Evolutionary conservation across 2,113 vertebrate genomes (phyloP).

Genomic region (Rynchops niger): DNA sequence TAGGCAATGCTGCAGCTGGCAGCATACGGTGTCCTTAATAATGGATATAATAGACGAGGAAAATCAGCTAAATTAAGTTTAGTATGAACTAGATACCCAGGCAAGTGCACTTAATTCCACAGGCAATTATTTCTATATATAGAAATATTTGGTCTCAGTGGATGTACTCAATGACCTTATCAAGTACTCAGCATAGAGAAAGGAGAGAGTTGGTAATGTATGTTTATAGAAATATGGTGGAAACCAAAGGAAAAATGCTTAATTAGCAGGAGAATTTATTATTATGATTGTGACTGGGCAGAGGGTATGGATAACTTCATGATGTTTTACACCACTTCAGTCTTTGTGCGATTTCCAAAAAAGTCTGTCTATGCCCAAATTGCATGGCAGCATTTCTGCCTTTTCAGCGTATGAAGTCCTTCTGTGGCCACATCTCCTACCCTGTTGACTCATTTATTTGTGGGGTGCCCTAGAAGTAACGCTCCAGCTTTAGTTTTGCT

Average conservation of each 20-base stretch:
- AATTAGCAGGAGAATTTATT: background rate
- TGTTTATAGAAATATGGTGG: background rate
- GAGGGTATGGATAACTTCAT: background rate
- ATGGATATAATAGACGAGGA: conserved; percentile 10
- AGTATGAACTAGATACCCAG: conserved; percentile 59
- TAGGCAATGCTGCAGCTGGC: conserved; percentile 22
- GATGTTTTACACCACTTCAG: background rate
- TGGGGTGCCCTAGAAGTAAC: background rate
- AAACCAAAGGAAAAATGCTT: background rate
- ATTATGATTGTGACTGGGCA: background rate
- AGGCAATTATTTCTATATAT: conserved; percentile 61
- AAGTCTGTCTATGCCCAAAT: background rate
- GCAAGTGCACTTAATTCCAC: conserved; percentile 54
- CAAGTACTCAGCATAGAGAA: background rate
- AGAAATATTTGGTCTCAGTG: conserved; percentile 48
- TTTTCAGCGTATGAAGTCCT: background rate
- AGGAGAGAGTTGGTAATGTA: background rate
- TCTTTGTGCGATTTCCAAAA: background rate
- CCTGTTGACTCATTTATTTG: background rate
- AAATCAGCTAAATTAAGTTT: conserved; percentile 60
- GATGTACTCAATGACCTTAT: conserved; percentile 23
- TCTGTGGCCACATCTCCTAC: background rate
- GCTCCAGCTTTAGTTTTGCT: background rate
- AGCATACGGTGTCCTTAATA: background rate
- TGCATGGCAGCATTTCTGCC: background rate